Conservation (phyloP, 2,113 vertebrate species). For the Panthera uncia region DNA sequence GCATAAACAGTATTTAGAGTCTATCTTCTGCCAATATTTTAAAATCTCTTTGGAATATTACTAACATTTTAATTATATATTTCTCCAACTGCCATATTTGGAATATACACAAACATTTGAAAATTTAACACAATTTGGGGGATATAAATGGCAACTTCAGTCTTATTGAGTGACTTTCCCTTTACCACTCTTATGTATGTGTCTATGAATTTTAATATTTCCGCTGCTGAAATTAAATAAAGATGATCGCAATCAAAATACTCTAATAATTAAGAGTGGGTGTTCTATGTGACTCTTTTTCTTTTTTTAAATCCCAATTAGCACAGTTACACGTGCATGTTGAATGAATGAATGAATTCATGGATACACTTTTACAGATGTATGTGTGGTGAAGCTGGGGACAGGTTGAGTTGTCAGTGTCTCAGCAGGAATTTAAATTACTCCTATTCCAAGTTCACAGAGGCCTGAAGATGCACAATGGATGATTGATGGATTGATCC, state of each 20-base stretch:
- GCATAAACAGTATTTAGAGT: neutral
- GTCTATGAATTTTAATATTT: neutral
- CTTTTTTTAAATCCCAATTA: neutral
- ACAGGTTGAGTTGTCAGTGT: neutral
- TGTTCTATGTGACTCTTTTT: neutral
- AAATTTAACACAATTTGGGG: neutral
- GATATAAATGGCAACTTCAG: neutral
- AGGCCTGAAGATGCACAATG: neutral
- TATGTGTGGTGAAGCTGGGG: neutral
- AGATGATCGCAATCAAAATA: neutral
- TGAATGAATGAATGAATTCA: neutral
- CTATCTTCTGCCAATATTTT: neutral
- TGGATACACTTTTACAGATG: neutral
- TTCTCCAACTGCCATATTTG: neutral
- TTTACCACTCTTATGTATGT: neutral
- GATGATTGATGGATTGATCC: neutral
- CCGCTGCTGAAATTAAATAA: neutral
- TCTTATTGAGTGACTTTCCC: neutral
- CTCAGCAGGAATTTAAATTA: neutral
- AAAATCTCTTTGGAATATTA: neutral
- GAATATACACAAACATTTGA: neutral
- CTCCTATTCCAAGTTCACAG: neutral
- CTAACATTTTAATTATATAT: neutral
- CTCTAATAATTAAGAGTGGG: neutral
- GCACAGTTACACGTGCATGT: neutral